Conservation (phyloP, 2,888 invertebrate genomes). For the Craniophora ligustri region DNA sequence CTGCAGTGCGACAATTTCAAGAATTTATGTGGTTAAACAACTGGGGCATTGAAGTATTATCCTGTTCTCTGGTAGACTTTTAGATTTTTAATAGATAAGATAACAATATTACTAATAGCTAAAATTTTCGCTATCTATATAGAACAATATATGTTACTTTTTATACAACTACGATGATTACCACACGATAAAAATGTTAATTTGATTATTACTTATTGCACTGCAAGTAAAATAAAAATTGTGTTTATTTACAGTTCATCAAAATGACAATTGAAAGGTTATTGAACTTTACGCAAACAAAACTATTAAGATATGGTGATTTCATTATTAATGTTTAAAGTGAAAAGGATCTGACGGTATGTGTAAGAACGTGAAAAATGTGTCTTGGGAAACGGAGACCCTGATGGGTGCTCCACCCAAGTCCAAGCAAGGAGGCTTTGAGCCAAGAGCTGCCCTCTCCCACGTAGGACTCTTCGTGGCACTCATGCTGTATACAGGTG, state of each 20-base stretch:
- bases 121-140: too few species aligned
- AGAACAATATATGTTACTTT: too few species aligned
- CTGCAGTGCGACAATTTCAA: constrained; percentile 24
- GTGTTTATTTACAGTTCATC: constrained; percentile 24
- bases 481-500: constrained; percentile 93
- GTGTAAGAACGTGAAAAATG: constrained; percentile 81
- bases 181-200: too few species aligned
- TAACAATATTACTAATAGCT: too few species aligned
- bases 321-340: constrained; percentile 45
- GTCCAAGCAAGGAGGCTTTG: constrained; percentile 86
- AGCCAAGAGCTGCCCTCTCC: constrained; percentile 91
- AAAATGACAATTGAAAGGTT: constrained; percentile 17
- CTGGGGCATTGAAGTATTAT: too few species aligned
- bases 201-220: too few species aligned
- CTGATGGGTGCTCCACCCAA: constrained; percentile 81
- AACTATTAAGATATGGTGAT: constrained; percentile 48
- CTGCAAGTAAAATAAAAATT: neutral
- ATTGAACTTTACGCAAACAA: constrained; percentile 14
- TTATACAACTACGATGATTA: too few species aligned
- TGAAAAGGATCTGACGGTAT: constrained; percentile 67
- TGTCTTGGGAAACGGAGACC: constrained; percentile 85
- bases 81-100: too few species aligned
- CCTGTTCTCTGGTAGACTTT: too few species aligned
- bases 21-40: neutral
- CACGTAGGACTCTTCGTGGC: constrained; percentile 93